Evolutionary conservation across 2,113 vertebrate species (phyloP).

Genomic region (Peucedramus taeniatus): DNA sequence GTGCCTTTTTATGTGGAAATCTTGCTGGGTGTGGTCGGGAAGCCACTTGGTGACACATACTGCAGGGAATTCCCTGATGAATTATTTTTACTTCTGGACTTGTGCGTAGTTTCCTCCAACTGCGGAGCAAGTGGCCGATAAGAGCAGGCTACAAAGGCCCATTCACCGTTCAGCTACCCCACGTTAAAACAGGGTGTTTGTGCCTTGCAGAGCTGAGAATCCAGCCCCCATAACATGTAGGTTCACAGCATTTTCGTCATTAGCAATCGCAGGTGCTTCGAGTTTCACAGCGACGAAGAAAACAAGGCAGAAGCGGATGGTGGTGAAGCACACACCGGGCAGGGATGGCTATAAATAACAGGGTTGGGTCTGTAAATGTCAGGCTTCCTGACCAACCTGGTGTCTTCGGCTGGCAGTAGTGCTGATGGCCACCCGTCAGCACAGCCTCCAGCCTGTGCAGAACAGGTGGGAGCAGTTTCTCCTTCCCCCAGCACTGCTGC

Average conservation of each 20-base stretch:
- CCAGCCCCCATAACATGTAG: background rate
- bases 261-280: background rate
- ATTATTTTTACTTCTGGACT: constrained; percentile 86
- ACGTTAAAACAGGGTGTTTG: background rate
- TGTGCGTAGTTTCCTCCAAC: constrained; percentile 76
- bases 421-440: background rate
- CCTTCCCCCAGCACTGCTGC: rapidly evolving
- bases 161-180: background rate
- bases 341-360: background rate
- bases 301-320: background rate
- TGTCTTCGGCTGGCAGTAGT: background rate
- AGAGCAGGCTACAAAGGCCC: constrained; percentile 59
- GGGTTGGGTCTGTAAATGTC: background rate
- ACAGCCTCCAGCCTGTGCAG: rapidly evolving
- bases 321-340: background rate
- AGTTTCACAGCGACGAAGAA: rapidly evolving
- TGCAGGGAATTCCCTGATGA: constrained; percentile 94
- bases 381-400: constrained; percentile 7
- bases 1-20: constrained; percentile 59
- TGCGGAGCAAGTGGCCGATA: constrained; percentile 61
- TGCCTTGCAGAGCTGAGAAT: constrained; percentile 5
- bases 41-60: constrained; percentile 87
- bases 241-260: background rate
- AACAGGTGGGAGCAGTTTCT: background rate
- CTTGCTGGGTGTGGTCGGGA: constrained; percentile 81